These are phyloP conservation scores for Bovichtus diacanthus DNA, from an alignment of 2,797 vertebrate species.

Conservation along the genomic window DNA sequence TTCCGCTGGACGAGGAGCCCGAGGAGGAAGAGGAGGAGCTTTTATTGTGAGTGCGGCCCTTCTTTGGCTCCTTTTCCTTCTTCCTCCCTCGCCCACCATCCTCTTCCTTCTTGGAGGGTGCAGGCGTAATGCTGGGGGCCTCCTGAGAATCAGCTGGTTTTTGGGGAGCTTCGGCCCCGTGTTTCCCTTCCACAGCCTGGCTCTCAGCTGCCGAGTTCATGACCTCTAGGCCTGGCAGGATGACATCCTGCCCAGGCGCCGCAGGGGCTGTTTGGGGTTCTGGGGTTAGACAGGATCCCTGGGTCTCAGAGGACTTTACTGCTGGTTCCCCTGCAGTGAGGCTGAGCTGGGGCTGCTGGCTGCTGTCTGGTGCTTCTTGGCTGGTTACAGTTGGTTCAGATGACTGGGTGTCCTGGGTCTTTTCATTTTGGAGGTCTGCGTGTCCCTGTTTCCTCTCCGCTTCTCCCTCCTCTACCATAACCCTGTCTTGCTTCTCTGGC, in stretches of 20 bases:
- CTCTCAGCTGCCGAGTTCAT: slow-evolving; percentile 21
- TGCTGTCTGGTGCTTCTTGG: slow-evolving; percentile 55
- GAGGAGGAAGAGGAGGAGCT: slow-evolving; percentile 92
- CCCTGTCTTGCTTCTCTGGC: slow-evolving; percentile 80
- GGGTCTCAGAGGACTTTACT: slow-evolving; percentile 6
- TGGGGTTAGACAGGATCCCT: slow-evolving; percentile 28
- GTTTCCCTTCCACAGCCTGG: slow-evolving; percentile 42
- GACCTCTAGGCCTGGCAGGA: not conserved
- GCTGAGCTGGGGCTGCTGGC: slow-evolving; percentile 27
- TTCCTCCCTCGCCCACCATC: slow-evolving; percentile 82
- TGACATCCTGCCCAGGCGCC: slow-evolving; percentile 13
- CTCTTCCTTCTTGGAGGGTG: slow-evolving; percentile 69
- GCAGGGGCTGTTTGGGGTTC: slow-evolving; percentile 26
- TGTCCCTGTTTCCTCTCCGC: slow-evolving; percentile 61
- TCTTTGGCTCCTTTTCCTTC: slow-evolving; percentile 79
- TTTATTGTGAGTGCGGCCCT: slow-evolving; percentile 87
- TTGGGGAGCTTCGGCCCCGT: slow-evolving; percentile 56
- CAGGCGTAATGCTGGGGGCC: slow-evolving; percentile 9
- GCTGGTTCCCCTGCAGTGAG: slow-evolving; percentile 58
- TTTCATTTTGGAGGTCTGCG: slow-evolving; percentile 57
- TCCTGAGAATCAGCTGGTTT: slow-evolving; percentile 40
- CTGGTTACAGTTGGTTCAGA: slow-evolving; percentile 31
- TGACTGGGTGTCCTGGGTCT: slow-evolving; percentile 48
- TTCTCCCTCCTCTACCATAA: slow-evolving; percentile 33
- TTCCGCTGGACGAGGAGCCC: slow-evolving; percentile 90